Conservation (phyloP, 2,113 vertebrate species). For the Oxygymnocypris stewartii region DNA sequence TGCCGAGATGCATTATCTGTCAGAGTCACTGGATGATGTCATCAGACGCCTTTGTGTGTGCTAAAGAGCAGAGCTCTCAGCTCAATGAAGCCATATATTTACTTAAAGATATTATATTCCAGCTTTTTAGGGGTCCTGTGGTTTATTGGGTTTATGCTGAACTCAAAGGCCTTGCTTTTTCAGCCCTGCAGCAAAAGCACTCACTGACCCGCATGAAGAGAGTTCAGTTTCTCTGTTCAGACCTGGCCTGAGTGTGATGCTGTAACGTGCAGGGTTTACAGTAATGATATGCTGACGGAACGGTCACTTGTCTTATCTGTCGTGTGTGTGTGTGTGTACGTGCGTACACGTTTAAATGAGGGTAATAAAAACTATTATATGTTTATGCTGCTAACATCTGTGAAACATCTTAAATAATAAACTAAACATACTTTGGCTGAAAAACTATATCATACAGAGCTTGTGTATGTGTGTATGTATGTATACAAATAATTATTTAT, state of each 20-base stretch:
- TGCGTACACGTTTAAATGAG: neutral
- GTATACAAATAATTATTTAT: too few relatives aligned
- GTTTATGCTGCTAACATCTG: too few relatives aligned
- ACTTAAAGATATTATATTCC: slow-evolving; percentile 15
- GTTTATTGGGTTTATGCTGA: slow-evolving; percentile 25
- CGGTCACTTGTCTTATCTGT: neutral
- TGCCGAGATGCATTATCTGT: neutral
- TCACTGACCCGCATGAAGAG: neutral
- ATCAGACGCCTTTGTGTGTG: slow-evolving; percentile 37
- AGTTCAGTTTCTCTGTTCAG: neutral
- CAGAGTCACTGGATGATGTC: slow-evolving; percentile 32
- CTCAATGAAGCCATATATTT: slow-evolving; percentile 37
- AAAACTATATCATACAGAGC: too few relatives aligned
- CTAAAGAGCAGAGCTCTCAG: slow-evolving; percentile 35
- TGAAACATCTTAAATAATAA: too few relatives aligned
- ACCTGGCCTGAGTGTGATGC: neutral
- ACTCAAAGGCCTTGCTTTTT: slow-evolving; percentile 1
- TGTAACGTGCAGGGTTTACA: neutral
- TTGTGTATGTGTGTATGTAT: neutral
- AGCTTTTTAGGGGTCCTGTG: neutral
- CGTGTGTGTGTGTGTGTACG: neutral
- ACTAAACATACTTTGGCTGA: too few relatives aligned
- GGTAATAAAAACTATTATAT: too few relatives aligned
- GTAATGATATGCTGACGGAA: neutral
- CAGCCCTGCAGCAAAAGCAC: slow-evolving; percentile 28